Evolutionary conservation across 2,888 invertebrate genomes (phyloP).

Genomic region (Agrotis ipsilon): DNA sequence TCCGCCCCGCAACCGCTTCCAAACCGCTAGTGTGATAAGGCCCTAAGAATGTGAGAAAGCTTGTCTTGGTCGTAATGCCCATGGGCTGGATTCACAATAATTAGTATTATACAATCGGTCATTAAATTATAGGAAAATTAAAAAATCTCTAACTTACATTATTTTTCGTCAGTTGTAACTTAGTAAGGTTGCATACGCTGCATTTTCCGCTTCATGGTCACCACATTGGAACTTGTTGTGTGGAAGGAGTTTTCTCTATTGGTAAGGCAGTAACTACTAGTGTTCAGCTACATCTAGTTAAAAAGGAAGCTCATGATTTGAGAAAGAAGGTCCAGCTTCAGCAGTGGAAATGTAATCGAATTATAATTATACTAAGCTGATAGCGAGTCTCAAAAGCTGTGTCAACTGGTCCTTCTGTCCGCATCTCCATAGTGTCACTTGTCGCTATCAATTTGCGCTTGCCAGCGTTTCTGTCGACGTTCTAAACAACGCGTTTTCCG

Average conservation of each 20-base stretch:
- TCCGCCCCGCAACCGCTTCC: too few relatives aligned
- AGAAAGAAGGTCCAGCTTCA: too few relatives aligned
- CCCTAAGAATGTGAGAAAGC: background rate
- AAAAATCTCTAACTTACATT: too few relatives aligned
- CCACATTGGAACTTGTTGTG: too few relatives aligned
- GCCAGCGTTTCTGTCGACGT: conserved; percentile 77
- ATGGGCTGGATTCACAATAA: background rate
- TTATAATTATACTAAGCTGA: background rate
- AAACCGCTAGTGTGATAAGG: too few relatives aligned
- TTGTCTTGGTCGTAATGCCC: background rate
- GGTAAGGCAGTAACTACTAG: background rate
- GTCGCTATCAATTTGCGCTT: conserved; percentile 86
- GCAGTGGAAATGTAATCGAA: background rate
- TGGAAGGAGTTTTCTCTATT: too few relatives aligned
- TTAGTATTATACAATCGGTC: background rate
- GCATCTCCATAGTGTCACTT: conserved; percentile 53
- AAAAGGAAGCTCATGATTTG: background rate
- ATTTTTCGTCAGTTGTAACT: too few relatives aligned
- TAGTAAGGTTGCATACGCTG: too few relatives aligned
- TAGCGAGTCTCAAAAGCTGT: background rate
- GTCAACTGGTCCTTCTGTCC: conserved; percentile 27
- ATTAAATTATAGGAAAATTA: background rate
- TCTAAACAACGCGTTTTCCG: conserved; percentile 78
- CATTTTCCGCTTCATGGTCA: too few relatives aligned
- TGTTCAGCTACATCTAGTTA: background rate